Conservation (phyloP, 2,888 invertebrate genomes). For the Drosophila phalerata region DNA sequence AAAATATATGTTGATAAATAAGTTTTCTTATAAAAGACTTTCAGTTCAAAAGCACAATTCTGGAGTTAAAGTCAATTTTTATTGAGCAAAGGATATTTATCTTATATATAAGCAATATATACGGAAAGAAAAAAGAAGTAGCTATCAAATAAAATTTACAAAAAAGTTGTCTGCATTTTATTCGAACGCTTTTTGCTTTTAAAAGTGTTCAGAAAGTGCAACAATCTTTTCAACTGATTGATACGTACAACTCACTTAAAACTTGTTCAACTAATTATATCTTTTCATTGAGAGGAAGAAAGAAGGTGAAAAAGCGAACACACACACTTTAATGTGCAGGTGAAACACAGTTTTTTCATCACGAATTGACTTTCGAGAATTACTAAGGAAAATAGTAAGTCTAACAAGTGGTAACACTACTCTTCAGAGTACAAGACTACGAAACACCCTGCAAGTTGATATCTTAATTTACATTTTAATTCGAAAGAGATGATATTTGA, state of each 20-base stretch:
- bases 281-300: not conserved
- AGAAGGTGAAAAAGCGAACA: not conserved
- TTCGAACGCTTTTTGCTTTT: not conserved
- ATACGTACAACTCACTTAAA: conserved; percentile 15
- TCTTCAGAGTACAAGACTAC: too few species aligned
- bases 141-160: not conserved
- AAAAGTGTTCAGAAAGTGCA: conserved; percentile 15
- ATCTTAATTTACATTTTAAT: too few species aligned
- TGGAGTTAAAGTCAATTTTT: too few species aligned
- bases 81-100: not conserved
- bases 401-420: too few species aligned
- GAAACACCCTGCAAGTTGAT: not conserved
- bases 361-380: not conserved
- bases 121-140: not conserved
- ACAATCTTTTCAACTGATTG: conserved; percentile 29
- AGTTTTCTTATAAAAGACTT: not conserved
- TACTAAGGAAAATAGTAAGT: not conserved
- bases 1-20: too few species aligned
- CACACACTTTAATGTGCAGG: not conserved
- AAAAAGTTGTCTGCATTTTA: conserved; percentile 7
- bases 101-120: not conserved
- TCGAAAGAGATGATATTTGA: not conserved
- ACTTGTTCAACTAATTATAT: conserved; percentile 39
- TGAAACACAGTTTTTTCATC: not conserved
- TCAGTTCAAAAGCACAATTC: not conserved